Evolutionary conservation across 2,797 vertebrate genomes (phyloP), one percentile per base, ranked within the genome.

Genomic region (Phrynocephalus guinanensis): DNA sequence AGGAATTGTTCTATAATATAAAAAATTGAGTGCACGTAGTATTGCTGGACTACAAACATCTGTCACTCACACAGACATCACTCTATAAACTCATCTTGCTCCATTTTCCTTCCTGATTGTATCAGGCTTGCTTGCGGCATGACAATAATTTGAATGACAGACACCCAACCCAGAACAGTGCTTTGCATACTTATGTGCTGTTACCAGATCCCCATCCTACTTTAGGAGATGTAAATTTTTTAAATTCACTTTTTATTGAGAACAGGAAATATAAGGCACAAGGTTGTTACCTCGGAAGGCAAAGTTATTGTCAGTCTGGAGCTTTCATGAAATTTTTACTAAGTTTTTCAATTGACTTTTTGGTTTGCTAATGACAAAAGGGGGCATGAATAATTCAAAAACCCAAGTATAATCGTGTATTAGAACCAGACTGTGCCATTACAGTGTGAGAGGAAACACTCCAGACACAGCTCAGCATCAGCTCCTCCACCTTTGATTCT

Each of bases 271-370:
- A 79, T 72, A 48, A 93, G 18, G 28, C 73, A 82, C 92, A 79
- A 86, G 67, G 48, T 88, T 91, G 86, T 87, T 94, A 90, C 84
- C 79, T 93, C 94, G 83, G 79, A 92, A 90, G 79, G 89, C 90
- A 90, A 94, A 93, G 81, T 92, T 95, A 94, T 91, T 94, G 86
- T 89, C 86, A 50, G 52, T 76, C 56, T 95, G 80, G 33, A 38
- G 73, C 85, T 95, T 96, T 96, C 94, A 95, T 96, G 94, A 97
- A 96, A 96, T 84, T 94, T 94, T 96, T 94, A 95, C 93, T 89
- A 92, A 93, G 89, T 92, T 96, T 96, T 95, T 91, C 93, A 95
- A 94, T 94, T 93, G 88, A 92, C 92, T 93, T 95, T 93, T 95
- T 93, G 85, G 70, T 93, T 96, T 95, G 93, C 82, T 93, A 96